phyloP scores from a whole-genome alignment of 2,797 vertebrate species.

The Onychomys torridus region DNA sequence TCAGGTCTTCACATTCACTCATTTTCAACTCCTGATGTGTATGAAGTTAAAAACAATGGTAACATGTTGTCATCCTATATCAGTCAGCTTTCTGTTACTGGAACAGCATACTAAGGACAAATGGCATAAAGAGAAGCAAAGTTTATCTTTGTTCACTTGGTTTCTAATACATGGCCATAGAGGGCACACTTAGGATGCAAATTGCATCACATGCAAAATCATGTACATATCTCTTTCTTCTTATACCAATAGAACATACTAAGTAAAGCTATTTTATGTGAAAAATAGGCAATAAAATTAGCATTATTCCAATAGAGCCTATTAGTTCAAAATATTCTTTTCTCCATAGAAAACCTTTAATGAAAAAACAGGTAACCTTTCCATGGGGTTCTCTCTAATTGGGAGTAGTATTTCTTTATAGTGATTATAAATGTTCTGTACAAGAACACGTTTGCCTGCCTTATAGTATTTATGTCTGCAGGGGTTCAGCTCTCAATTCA shows the following conservation, averaged over 20 bases:
- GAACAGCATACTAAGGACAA: not conserved
- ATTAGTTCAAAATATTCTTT: not conserved
- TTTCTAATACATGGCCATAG: not conserved
- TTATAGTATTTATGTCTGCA: not conserved
- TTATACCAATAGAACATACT: not conserved
- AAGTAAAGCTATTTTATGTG: not conserved
- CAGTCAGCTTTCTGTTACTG: not conserved
- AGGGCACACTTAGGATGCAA: not conserved
- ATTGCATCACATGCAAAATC: not conserved
- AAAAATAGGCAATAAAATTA: constrained; percentile 41
- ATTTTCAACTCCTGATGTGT: not conserved
- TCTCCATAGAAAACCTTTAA: not conserved
- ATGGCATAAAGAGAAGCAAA: not conserved
- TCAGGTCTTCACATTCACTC: not conserved
- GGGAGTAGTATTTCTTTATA: not conserved
- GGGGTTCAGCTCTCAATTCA: not conserved
- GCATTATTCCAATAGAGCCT: not conserved
- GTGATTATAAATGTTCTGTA: constrained; percentile 18
- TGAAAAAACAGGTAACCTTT: not conserved
- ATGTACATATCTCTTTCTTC: not conserved
- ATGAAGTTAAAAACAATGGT: not conserved
- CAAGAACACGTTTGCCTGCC: not conserved
- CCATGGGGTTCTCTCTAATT: not conserved
- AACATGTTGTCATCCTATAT: not conserved
- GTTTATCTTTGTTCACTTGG: not conserved